Conservation (phyloP, 1,140 invertebrate species). For the Chionoecetes opilio region DNA sequence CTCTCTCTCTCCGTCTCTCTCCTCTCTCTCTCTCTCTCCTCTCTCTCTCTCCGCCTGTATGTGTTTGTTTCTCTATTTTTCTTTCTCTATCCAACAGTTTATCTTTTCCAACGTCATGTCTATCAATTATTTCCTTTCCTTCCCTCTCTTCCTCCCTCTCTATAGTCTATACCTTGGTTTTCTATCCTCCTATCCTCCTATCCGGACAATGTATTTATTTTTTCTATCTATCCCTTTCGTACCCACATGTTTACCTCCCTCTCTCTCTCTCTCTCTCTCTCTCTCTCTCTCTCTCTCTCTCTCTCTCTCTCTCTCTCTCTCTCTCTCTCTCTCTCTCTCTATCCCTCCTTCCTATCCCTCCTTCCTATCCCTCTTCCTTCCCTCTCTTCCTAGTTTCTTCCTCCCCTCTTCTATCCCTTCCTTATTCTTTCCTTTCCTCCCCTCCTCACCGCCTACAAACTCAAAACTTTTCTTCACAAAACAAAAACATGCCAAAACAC, state of each 20-base stretch:
- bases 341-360: no score
- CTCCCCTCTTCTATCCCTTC: conserved; percentile 2
- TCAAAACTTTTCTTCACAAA: no score
- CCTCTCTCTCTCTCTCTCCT: conserved; percentile 5
- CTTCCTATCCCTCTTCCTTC: no score
- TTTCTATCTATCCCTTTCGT: background rate
- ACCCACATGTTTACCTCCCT: no score
- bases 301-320: no score
- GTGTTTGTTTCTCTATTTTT: no score
- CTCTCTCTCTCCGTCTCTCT: conserved; percentile 3
- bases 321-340: no score
- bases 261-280: conserved; percentile 1
- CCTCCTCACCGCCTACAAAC: background rate
- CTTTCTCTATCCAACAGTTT: background rate
- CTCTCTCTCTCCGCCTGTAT: background rate
- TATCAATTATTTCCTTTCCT: background rate
- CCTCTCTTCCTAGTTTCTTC: background rate
- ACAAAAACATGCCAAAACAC: no score
- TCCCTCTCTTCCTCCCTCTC: conserved; percentile 4
- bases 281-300: no score
- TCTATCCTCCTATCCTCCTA: no score
- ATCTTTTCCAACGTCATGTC: background rate
- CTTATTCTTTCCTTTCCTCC: no score
- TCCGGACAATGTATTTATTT: background rate
- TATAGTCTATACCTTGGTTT: background rate